Percentiles rank a stretch among this genome's conserved stretches.
Conservation (phyloP, 2,888 invertebrate genomes). For the Sepiola atlantica region DNA sequence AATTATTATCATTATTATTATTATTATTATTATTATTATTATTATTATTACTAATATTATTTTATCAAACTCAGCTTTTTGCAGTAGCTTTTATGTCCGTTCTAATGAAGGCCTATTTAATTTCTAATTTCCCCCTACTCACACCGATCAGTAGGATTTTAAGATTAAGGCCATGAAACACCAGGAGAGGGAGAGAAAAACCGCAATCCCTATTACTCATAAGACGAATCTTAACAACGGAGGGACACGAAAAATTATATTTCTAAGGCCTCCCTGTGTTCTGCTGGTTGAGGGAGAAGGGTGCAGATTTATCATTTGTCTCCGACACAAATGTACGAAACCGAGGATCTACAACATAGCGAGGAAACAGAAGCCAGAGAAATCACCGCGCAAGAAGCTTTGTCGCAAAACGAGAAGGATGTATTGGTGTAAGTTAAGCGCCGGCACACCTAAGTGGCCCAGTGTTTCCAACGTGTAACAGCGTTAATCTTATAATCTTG, state of each 20-base stretch:
- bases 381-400: neutral
- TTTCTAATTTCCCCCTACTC: constrained; percentile 10
- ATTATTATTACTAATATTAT: neutral
- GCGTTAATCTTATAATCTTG: neutral
- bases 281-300: neutral
- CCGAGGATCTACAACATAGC: neutral
- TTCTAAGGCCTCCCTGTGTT: constrained; percentile 32
- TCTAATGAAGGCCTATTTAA: neutral
- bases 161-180: neutral
- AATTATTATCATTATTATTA: neutral
- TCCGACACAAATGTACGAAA: neutral
- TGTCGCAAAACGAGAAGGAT: neutral
- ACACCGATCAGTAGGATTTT: neutral
- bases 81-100: neutral
- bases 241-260: constrained; percentile 1
- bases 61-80: neutral
- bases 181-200: neutral
- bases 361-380: neutral
- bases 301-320: neutral
- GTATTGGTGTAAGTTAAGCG: neutral
- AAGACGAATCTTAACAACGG: neutral
- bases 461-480: neutral
- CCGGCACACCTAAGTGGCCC: neutral
- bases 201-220: neutral
- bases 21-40: neutral